phyloP scores from a whole-genome alignment of 2,797 vertebrate genomes.

The Pangasius djambal region DNA sequence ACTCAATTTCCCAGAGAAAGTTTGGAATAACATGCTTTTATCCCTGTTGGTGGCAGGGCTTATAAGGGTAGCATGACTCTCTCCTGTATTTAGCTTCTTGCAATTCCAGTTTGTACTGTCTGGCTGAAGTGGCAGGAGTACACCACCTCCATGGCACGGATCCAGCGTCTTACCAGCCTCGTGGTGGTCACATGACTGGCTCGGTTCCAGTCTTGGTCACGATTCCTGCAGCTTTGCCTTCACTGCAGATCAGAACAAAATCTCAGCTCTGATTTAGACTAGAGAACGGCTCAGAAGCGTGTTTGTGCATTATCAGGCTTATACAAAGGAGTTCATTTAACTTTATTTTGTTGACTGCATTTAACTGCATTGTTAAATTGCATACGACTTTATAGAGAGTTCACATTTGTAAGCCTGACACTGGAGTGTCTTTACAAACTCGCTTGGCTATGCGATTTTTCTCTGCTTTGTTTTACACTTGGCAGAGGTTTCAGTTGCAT shows the following conservation, averaged over 20 bases:
- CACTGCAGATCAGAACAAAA: not conserved
- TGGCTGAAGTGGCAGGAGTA: not conserved
- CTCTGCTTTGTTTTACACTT: conserved; percentile 43
- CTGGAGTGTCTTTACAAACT: not conserved
- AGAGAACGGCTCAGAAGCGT: not conserved
- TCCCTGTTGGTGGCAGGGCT: not conserved
- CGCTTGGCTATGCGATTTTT: not conserved
- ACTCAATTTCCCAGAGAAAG: not conserved
- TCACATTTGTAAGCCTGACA: not conserved
- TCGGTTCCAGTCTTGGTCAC: not conserved
- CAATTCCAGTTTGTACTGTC: not conserved
- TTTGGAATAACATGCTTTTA: not conserved
- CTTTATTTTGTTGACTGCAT: not conserved
- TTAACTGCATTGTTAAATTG: not conserved
- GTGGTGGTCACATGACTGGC: not conserved
- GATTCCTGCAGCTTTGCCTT: not conserved
- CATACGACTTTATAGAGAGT: not conserved
- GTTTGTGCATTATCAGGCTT: not conserved
- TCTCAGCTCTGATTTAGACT: not conserved
- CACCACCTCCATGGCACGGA: not conserved
- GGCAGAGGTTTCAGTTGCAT: conserved; percentile 21
- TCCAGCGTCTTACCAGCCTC: not conserved
- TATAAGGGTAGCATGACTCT: not conserved
- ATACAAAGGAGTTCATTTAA: not conserved
- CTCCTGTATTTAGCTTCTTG: not conserved